Percentiles rank a stretch among this genome's conserved stretches.
phyloP scores from a whole-genome alignment of 2,888 invertebrate genomes.

The Lapara coniferarum region DNA sequence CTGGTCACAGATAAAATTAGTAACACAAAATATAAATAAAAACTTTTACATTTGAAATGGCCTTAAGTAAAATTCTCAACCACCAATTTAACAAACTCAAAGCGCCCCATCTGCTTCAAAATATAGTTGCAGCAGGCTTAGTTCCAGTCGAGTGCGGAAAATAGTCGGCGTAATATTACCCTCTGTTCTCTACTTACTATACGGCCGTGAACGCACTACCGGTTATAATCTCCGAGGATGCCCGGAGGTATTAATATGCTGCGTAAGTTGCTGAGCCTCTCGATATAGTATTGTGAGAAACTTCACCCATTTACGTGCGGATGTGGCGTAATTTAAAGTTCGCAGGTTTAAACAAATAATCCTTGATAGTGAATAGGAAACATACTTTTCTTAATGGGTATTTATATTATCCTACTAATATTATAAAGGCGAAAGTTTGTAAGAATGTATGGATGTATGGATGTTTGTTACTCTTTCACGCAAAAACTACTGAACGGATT shows the following conservation, averaged over 20 bases:
- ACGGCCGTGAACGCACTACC: slow-evolving; percentile 49
- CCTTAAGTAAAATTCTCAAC: not conserved
- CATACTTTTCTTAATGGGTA: not conserved
- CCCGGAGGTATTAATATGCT: slow-evolving; percentile 56
- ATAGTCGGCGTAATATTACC: slow-evolving; percentile 33
- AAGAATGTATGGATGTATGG: too few relatives aligned
- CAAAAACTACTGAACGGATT: too few relatives aligned
- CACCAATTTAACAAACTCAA: not conserved
- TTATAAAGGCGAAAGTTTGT: too few relatives aligned
- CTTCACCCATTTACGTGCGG: slow-evolving; percentile 54
- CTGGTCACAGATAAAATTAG: too few relatives aligned
- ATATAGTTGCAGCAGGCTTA: not conserved
- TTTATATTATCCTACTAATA: too few relatives aligned
- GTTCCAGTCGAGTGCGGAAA: not conserved
- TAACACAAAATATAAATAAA: too few relatives aligned
- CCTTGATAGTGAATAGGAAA: slow-evolving; percentile 20
- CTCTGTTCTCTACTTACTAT: slow-evolving; percentile 46
- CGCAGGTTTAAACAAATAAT: slow-evolving; percentile 39
- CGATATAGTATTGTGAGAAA: slow-evolving; percentile 51
- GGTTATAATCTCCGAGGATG: slow-evolving; percentile 53
- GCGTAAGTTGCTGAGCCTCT: slow-evolving; percentile 51
- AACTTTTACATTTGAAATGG: too few relatives aligned
- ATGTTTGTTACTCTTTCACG: too few relatives aligned
- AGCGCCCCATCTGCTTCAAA: not conserved
- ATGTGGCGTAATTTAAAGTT: slow-evolving; percentile 51